Evolutionary conservation across 2,888 invertebrate genomes (phyloP), one percentile per base, ranked within the genome.

Genomic region (Heteromyza rotundicornis): DNA sequence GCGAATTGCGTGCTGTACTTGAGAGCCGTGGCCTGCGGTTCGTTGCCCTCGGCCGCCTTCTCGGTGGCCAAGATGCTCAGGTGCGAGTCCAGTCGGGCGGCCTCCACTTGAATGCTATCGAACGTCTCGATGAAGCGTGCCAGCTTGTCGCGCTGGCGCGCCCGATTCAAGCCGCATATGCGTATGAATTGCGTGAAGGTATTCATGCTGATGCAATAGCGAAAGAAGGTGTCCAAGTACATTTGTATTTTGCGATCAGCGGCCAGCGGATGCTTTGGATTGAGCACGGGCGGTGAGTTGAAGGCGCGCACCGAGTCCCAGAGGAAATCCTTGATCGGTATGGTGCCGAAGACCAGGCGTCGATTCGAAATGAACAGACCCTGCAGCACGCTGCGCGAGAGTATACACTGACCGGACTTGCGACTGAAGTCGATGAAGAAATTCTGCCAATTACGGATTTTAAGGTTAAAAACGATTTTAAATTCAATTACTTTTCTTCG

Each of bases 341-440:
- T 80, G 7, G 74, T 84, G 63, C 86, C 86, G 60, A 84, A 82
- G 0, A 83, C 77, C 23, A 78, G 65, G 71, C 79, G 75, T 1
- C 74, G 84, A 76, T 49, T 84, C 62, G 73, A 83, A 40, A 86
- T 86, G 80, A 94, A 95, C 27, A 95, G 85, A 64, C 92, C 86
- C 80, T 95, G 96, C 2, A 97, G 85, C 40, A 96, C 89, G 51
- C 96, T 96, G 59, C 98, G 88, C 1, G 96, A 96, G 8, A 98
- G 86, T 62, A 97, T 94, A 82, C 97, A 97, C 1, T 96, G 95
- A 1, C 89, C 89, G 64, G 89, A 88, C 74, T 90, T 89, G 51
- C 92, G 89, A 76, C 96, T 96, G 83, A 96, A 96, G 75, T 96
- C 94, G 81, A 93, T 90, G 83, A 97, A 95, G 83, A 96, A 95